Base-by-base conservation (phyloP, 2,888 invertebrate species). In the Agrochola macilenta region DNA sequence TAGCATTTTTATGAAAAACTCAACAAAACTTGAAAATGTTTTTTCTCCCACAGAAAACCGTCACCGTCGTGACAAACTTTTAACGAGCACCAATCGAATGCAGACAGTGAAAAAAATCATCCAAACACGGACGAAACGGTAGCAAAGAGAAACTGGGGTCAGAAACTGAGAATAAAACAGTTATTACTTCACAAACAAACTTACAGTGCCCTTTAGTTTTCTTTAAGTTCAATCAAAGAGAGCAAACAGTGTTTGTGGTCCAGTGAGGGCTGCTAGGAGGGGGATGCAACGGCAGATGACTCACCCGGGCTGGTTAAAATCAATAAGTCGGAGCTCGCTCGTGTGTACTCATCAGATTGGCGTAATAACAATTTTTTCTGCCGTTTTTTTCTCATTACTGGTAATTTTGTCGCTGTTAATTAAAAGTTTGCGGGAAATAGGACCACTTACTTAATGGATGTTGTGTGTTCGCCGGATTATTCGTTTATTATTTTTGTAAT, bases 151-250 rank as follows among this genome's bases (percentile, higher is more conserved):
- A 81, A 52, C 81, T 63, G 23, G 43, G 81, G 70, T 78, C 86
- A 82, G 84, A 78, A 79, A 39, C 72, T 63, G 23, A 66, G 49
- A 90, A 91, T 93, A 93, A 92, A 90, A 92, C 89, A 91, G 92
- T 93, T 93, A 93, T 93, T 92, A 92, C 85, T 87, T 83, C 69
- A 82, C 88, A 89, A 88, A 90, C 93, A 93, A 92, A 93, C 89
- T 92, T 92, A 91, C 89, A 85, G 89, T 69, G 83, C 82, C 86
- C 87, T 89, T 89, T 90, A 88, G 89, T 93, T 89, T 92, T 92
- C 93, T 94, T 93, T 89, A 92, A 94, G 94, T 95, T 93, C 95
- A 95, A 95, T 95, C 95, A 95, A 93, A 93, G 93, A 94, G 92
- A 92, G 94, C 93, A 95, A 95, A 95, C 93, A 95, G 89, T 90